These are phyloP conservation scores for Lepidocolaptes lacrymiger DNA, from an alignment of 2,797 vertebrate genomes.

Conservation along the genomic window DNA sequence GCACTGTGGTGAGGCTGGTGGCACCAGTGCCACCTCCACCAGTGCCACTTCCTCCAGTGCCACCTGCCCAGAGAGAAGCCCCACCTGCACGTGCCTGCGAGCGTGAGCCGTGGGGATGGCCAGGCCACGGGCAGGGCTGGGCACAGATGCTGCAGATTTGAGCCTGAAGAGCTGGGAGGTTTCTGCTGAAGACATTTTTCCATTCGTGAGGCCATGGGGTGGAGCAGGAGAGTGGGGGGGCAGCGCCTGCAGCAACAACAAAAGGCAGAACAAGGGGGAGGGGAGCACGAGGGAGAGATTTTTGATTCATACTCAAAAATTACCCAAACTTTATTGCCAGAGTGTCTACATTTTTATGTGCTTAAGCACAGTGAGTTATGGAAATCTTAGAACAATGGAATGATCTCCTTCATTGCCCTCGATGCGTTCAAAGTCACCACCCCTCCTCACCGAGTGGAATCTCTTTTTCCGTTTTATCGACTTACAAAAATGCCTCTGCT, in stretches of 20 bases:
- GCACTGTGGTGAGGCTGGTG: too few species aligned
- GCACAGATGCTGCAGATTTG: conserved; percentile 65
- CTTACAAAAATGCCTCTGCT: conserved; percentile 50
- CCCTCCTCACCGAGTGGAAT: conserved; percentile 23
- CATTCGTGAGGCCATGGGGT: conserved; percentile 38
- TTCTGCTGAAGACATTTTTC: conserved; percentile 67
- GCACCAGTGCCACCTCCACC: not conserved
- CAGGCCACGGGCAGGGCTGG: not conserved
- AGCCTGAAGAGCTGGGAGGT: conserved; percentile 31
- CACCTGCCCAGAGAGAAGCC: accelerated
- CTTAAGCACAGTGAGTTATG: conserved; percentile 72
- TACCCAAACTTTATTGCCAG: conserved; percentile 64
- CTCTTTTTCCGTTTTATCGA: conserved; percentile 42
- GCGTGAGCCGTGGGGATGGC: not conserved
- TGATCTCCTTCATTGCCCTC: conserved; percentile 57
- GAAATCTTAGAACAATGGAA: conserved; percentile 74
- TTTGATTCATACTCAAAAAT: conserved; percentile 68
- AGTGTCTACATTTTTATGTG: conserved; percentile 71
- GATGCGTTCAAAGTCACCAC: conserved; percentile 26
- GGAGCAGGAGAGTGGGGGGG: not conserved
- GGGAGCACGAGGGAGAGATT: conserved; percentile 47
- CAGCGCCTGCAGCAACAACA: conserved; percentile 48
- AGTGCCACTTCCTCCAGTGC: not conserved
- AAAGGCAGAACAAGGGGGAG: conserved; percentile 33
- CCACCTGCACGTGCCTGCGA: accelerated